Percentiles rank a stretch among this genome's conserved stretches.
These are phyloP conservation scores for Salvelinus namaycush DNA, from an alignment of 2,113 vertebrate genomes.

Conservation along the genomic window DNA sequence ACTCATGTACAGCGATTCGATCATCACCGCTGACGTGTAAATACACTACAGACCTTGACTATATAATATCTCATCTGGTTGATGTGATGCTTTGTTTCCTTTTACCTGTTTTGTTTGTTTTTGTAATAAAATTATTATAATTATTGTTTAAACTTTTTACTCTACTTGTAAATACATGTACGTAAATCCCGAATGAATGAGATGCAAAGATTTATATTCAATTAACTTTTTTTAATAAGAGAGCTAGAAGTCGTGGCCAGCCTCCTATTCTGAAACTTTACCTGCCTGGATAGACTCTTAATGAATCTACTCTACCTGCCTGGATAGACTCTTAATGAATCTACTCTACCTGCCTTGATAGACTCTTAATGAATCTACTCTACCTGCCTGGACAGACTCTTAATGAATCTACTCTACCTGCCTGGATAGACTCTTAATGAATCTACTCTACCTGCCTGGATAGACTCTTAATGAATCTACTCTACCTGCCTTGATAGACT, in stretches of 20 bases:
- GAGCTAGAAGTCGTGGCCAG: constrained; percentile 21
- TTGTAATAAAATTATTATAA: constrained; percentile 62
- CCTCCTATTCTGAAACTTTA: neutral
- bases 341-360: too few species aligned
- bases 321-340: too few species aligned
- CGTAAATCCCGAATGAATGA: constrained; percentile 62
- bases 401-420: too few species aligned
- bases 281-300: too few species aligned
- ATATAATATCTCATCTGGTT: constrained; percentile 90
- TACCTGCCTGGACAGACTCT: too few species aligned
- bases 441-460: too few species aligned
- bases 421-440: too few species aligned
- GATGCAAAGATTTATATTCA: constrained; percentile 83
- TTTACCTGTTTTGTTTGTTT: constrained; percentile 46
- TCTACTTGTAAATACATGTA: constrained; percentile 73
- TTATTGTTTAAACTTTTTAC: constrained; percentile 63
- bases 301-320: too few species aligned
- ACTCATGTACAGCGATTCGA: constrained; percentile 87
- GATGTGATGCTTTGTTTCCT: constrained; percentile 10
- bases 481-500: too few species aligned
- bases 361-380: too few species aligned
- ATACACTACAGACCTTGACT: constrained; percentile 18
- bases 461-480: too few species aligned
- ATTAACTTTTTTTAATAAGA: constrained; percentile 60
- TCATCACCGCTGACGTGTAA: constrained; percentile 93